Evolutionary conservation across 2,888 invertebrate genomes (phyloP), one percentile per base, ranked within the genome.

Genomic region (Orthonevra nobilis): DNA sequence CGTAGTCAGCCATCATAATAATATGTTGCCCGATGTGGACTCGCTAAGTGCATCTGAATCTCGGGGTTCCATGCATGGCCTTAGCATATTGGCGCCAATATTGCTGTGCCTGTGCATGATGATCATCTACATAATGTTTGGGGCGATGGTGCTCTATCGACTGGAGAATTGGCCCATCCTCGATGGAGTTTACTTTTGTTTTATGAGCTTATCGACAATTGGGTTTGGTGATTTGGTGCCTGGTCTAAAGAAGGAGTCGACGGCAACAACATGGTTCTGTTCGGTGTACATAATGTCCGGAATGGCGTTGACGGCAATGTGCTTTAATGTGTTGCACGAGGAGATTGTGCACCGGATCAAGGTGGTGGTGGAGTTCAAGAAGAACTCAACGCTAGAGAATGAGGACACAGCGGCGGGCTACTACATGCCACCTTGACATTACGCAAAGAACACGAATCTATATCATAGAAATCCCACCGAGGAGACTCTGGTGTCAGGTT

Each of bases 141-240:
- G 98, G 9, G 96, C 97, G 1, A 91, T 96, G 81, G 92, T 97
- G 54, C 92, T 99, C 81, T 94, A 94, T 86, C 92, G 96, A 83
- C 92, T 98, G 90, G 98, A 98, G 86, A 95, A 95, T 87, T 96
- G 98, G 95, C 92, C 93, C 83, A 92, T 96, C 77, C 90, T 98
- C 83, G 97, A 97, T 86, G 96, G 96, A 81, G 93, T 96, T 85
- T 98, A 96, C 89, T 98, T 97, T 89, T 97, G 97, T 89, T 98
- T 98, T 89, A 97, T 97, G 94, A 95, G 96, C 83, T 91, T 97
- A 85, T 96, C 95, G 85, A 97, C 97, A 10, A 96, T 96, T 85
- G 97, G 97, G 26, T 96, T 96, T 83, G 96, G 96, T 74, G 95
- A 95, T 86, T 92, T 96, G 89, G 91, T 95, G 82, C 95, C 96